These are phyloP conservation scores for Syritta pipiens DNA, from an alignment of 2,888 invertebrate genomes.

Conservation along the genomic window DNA sequence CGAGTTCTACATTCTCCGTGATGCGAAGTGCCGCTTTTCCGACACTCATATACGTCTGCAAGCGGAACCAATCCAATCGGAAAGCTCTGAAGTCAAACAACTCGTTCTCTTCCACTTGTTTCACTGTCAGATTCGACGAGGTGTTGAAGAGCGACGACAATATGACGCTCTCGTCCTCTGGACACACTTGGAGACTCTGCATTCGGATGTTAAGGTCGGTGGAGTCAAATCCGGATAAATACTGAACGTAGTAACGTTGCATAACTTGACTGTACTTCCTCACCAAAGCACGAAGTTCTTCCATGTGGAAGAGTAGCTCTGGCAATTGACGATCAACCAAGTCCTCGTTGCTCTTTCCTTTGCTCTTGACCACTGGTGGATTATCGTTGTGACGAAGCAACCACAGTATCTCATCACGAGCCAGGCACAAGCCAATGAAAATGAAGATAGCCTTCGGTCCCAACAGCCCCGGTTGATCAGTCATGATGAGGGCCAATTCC, in stretches of 20 bases:
- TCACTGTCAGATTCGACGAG: slow-evolving; percentile 90
- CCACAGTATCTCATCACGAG: slow-evolving; percentile 99
- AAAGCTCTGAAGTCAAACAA: slow-evolving; percentile 97
- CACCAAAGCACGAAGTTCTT: slow-evolving; percentile 95
- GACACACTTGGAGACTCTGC: slow-evolving; percentile 90
- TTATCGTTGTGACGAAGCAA: slow-evolving; percentile 97
- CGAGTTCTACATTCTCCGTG: slow-evolving; percentile 91
- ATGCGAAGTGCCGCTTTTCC: slow-evolving; percentile 89
- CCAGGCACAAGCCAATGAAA: slow-evolving; percentile 96
- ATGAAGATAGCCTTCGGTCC: slow-evolving; percentile 98
- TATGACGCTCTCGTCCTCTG: slow-evolving; percentile 97
- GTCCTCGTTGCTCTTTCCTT: slow-evolving; percentile 91
- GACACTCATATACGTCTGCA: slow-evolving; percentile 96
- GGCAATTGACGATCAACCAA: slow-evolving; percentile 97
- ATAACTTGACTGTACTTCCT: slow-evolving; percentile 98
- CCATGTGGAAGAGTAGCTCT: slow-evolving; percentile 98
- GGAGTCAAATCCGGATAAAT: slow-evolving; percentile 97
- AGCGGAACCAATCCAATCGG: slow-evolving; percentile 97
- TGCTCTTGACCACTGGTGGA: slow-evolving; percentile 92
- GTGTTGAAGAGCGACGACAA: slow-evolving; percentile 95
- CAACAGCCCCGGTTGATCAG: slow-evolving; percentile 96
- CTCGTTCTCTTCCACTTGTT: slow-evolving; percentile 98
- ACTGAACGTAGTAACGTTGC: slow-evolving; percentile 98
- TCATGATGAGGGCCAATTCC: slow-evolving; percentile 95
- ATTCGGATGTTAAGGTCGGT: slow-evolving; percentile 92